Conservation (phyloP, 2,113 vertebrate species). For the Leptocoma aspasia region DNA sequence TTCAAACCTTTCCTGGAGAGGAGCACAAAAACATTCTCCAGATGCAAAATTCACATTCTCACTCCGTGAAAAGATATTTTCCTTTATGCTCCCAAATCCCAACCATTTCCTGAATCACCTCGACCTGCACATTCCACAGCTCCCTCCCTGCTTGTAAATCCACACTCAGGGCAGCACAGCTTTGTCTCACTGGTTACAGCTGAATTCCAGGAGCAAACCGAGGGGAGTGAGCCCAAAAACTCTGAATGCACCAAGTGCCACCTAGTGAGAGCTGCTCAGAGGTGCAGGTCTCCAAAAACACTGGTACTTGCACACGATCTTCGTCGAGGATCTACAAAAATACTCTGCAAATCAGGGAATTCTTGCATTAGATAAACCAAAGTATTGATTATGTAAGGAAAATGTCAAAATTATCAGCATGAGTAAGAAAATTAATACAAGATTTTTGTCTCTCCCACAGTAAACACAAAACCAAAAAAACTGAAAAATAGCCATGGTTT, state of each 20-base stretch:
- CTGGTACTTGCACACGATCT: rapidly evolving
- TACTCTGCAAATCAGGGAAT: neutral
- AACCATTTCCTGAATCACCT: neutral
- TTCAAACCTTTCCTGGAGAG: constrained; percentile 88
- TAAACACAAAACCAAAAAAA: no score
- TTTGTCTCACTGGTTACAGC: neutral
- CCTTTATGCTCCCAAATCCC: neutral
- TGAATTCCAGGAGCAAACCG: neutral
- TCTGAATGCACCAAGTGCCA: neutral
- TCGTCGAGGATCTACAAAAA: neutral
- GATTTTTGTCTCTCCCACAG: no score
- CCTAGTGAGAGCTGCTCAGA: neutral
- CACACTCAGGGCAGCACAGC: neutral
- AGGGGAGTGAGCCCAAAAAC: neutral
- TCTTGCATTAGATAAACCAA: neutral
- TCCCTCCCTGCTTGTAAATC: neutral
- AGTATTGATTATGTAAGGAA: neutral
- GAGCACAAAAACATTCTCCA: neutral
- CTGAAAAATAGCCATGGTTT: no score
- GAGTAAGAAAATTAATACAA: no score
- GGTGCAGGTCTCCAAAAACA: neutral
- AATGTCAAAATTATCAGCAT: neutral
- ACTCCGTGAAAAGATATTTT: neutral
- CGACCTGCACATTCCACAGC: neutral
- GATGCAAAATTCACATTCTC: neutral